These are phyloP conservation scores for Melanotus villosus DNA, from an alignment of 2,888 invertebrate genomes.

Conservation along the genomic window DNA sequence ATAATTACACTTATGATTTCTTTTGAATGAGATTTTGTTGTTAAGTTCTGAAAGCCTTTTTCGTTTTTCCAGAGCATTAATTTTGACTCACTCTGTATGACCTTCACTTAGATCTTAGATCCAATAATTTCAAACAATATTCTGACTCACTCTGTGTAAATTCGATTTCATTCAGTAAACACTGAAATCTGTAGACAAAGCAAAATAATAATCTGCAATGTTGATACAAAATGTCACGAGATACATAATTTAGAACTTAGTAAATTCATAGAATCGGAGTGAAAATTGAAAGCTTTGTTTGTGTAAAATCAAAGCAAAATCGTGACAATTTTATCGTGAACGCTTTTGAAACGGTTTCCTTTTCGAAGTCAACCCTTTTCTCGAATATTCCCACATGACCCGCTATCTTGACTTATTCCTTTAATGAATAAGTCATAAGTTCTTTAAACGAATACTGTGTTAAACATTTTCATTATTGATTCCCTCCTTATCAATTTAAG, in stretches of 20 bases:
- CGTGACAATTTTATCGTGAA: constrained; percentile 11
- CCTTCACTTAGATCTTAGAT: too few relatives aligned
- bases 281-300: constrained; percentile 5
- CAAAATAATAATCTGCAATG: too few relatives aligned
- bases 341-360: constrained; percentile 12
- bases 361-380: constrained; percentile 7
- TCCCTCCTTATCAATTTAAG: constrained; percentile 9
- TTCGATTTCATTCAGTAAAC: too few relatives aligned
- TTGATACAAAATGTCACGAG: too few relatives aligned
- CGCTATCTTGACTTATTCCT: constrained; percentile 14
- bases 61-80: too few relatives aligned
- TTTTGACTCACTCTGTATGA: too few relatives aligned
- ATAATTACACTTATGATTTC: too few relatives aligned
- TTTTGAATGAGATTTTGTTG: too few relatives aligned
- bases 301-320: constrained; percentile 18
- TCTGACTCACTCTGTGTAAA: too few relatives aligned
- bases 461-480: constrained; percentile 23
- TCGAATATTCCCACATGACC: constrained; percentile 2
- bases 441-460: constrained; percentile 11
- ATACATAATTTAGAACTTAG: neutral
- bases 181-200: too few relatives aligned
- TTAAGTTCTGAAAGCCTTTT: too few relatives aligned
- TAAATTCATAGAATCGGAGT: constrained; percentile 1
- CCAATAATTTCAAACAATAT: too few relatives aligned
- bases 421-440: constrained; percentile 22